Conservation (phyloP, 2,113 vertebrate genomes). For the Microcebus jonahi region DNA sequence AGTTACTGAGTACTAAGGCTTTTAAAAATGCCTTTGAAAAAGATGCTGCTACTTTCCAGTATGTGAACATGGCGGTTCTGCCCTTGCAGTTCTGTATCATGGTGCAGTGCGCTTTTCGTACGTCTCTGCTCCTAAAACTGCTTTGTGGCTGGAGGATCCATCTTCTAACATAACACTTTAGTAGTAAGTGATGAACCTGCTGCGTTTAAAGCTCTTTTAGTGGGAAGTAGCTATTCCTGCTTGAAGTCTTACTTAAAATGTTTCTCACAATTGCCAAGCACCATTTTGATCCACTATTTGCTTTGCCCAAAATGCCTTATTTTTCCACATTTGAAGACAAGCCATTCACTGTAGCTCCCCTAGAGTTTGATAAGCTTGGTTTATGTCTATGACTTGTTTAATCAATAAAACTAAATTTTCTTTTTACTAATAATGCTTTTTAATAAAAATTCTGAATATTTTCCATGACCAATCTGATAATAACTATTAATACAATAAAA, state of each 20-base stretch:
- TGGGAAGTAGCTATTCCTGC: background rate
- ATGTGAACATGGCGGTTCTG: no score
- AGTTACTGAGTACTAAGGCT: background rate
- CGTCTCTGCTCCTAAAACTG: background rate
- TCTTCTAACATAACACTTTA: background rate
- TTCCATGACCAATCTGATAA: background rate
- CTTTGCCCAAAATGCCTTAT: background rate
- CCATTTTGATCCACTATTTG: background rate
- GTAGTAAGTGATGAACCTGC: no score
- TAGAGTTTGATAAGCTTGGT: background rate
- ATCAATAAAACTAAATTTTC: conserved; percentile 7
- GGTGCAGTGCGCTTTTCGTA: background rate
- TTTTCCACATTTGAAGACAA: background rate
- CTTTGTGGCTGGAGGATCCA: background rate
- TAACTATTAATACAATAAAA: background rate
- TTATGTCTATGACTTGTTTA: background rate
- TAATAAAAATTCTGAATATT: background rate
- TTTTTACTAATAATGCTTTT: background rate
- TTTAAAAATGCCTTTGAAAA: background rate
- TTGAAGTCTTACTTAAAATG: background rate
- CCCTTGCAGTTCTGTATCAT: background rate
- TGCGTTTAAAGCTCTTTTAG: background rate
- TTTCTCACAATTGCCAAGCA: background rate
- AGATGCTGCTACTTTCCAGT: background rate
- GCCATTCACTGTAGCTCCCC: fast-evolving